phyloP scores from a whole-genome alignment of 2,888 invertebrate genomes.

The Drosophila engyochracea region DNA sequence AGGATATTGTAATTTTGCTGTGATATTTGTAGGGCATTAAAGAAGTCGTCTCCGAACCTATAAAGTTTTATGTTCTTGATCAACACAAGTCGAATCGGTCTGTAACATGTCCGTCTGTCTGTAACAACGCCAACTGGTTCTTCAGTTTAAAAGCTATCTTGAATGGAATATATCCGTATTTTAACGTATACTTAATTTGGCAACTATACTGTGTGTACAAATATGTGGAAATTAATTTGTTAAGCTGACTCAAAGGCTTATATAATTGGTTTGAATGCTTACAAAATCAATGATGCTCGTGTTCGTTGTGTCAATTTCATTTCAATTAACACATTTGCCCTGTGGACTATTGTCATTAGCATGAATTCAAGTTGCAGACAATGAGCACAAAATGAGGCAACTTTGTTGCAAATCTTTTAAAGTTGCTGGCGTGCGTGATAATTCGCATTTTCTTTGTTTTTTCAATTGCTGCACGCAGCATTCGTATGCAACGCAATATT shows the following conservation, averaged over 20 bases:
- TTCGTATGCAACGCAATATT: slow-evolving; percentile 10
- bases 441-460: slow-evolving; percentile 27
- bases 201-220: not conserved
- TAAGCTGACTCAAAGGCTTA: not conserved
- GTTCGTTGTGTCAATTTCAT: not conserved
- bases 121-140: too few species aligned
- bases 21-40: too few species aligned
- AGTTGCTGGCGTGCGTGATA: slow-evolving; percentile 13
- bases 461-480: slow-evolving; percentile 10
- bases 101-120: too few species aligned
- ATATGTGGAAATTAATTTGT: not conserved
- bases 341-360: not conserved
- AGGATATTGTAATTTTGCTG: not conserved
- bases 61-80: too few species aligned
- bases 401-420: slow-evolving; percentile 4
- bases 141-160: too few species aligned
- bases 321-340: not conserved
- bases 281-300: slow-evolving; percentile 3
- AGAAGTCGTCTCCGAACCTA: too few species aligned
- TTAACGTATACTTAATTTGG: too few species aligned
- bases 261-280: not conserved
- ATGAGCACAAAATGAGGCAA: not conserved
- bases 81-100: too few species aligned
- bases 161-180: too few species aligned
- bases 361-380: not conserved